Conservation (phyloP, 1,140 invertebrate genomes). For the Mamestra configurata region DNA sequence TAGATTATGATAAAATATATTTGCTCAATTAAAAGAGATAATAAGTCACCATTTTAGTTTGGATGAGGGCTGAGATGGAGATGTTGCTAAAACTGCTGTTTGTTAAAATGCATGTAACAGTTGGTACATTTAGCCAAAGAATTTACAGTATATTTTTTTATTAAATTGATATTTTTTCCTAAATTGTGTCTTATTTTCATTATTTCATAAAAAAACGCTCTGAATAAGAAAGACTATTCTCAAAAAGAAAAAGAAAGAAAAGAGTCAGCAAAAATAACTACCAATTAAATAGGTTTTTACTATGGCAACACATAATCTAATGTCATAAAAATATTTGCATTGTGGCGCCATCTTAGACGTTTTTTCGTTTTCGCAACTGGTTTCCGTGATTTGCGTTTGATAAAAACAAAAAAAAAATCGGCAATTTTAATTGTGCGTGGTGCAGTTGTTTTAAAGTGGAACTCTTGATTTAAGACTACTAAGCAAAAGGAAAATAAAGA, state of each 20-base stretch:
- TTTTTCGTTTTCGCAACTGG: conserved; percentile 57
- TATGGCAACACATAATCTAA: conserved; percentile 49
- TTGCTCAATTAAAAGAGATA: no score
- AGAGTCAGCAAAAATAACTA: conserved; percentile 11
- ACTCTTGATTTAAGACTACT: conserved; percentile 11
- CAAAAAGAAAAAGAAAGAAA: no score
- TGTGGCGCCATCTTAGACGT: conserved; percentile 66
- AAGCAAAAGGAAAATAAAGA: not conserved
- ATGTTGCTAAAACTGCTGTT: no score
- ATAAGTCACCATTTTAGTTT: no score
- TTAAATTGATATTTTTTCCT: not conserved
- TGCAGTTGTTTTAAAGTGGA: conserved; percentile 57
- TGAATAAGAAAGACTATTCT: no score
- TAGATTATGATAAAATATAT: no score
- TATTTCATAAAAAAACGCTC: no score
- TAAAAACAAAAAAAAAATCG: conserved; percentile 51
- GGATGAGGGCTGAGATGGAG: no score
- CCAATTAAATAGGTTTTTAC: conserved; percentile 2
- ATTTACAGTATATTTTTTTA: not conserved
- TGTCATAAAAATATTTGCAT: conserved; percentile 54
- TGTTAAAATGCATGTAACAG: no score
- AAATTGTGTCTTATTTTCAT: not conserved
- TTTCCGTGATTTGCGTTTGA: conserved; percentile 59
- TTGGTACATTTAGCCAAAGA: no score
- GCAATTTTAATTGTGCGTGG: conserved; percentile 44